Evolutionary conservation across 2,888 invertebrate genomes (phyloP).

Genomic region (Xiphydria camelus): DNA sequence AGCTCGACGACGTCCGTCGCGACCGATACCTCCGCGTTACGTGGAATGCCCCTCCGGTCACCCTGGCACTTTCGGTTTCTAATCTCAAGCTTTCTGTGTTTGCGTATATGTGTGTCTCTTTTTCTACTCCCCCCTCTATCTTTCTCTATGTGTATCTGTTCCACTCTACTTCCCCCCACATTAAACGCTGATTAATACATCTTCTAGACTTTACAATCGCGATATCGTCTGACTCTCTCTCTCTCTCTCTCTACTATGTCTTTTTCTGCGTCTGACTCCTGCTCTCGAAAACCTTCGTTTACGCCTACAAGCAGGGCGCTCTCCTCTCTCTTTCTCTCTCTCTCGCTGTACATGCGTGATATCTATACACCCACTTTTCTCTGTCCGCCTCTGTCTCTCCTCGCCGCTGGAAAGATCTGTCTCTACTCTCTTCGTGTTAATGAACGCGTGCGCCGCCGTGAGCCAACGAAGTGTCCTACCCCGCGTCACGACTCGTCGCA

Average conservation of each 20-base stretch:
- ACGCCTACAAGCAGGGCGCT: slow-evolving; percentile 4
- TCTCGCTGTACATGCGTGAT: slow-evolving; percentile 10
- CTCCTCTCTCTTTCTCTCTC: no score
- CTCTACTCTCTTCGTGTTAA: slow-evolving; percentile 8
- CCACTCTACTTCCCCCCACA: slow-evolving; percentile 8
- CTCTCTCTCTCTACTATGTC: no score
- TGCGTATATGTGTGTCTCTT: no score
- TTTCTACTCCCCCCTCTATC: slow-evolving; percentile 7
- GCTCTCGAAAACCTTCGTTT: no score
- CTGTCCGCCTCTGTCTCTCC: slow-evolving; percentile 14
- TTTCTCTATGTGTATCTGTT: slow-evolving; percentile 4
- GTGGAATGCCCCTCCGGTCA: no score
- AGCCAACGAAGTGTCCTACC: slow-evolving; percentile 34
- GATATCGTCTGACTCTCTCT: slow-evolving; percentile 24
- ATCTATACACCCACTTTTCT: slow-evolving; percentile 10
- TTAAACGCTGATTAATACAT: neutral
- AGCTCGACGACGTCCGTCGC: no score
- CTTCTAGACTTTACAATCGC: slow-evolving; percentile 4
- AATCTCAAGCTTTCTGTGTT: slow-evolving; percentile 18
- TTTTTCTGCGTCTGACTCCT: no score
- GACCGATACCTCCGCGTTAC: no score
- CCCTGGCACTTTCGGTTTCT: no score
- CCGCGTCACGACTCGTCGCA: slow-evolving; percentile 14
- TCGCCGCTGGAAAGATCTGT: slow-evolving; percentile 20
- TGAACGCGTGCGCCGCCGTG: slow-evolving; percentile 44